Percentiles rank a stretch among this genome's conserved stretches.
phyloP scores from a whole-genome alignment of 2,888 invertebrate species.

The Stenurella melanura region DNA sequence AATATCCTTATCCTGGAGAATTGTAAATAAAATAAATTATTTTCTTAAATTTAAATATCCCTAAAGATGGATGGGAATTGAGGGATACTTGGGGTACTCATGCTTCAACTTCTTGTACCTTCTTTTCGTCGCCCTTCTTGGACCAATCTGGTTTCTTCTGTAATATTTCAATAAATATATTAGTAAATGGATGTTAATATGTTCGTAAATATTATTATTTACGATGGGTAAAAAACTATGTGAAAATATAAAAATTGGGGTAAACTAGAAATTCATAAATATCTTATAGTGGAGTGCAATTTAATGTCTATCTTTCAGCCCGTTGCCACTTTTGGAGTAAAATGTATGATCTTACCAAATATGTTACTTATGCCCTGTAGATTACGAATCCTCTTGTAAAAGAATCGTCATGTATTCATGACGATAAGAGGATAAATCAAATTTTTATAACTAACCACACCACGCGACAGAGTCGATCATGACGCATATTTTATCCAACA shows the following conservation, averaged over 20 bases:
- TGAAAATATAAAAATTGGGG: slow-evolving; percentile 2
- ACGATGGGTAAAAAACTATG: slow-evolving; percentile 17
- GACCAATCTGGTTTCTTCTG: slow-evolving; percentile 98
- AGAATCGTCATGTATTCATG: too few species aligned
- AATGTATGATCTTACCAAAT: too few species aligned
- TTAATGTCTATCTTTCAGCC: too few species aligned
- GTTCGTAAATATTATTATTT: slow-evolving; percentile 7
- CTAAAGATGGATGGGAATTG: slow-evolving; percentile 38
- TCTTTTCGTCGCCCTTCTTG: slow-evolving; percentile 90
- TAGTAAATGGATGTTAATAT: background rate
- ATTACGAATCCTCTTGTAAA: too few species aligned
- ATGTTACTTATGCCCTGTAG: too few species aligned
- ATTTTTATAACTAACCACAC: too few species aligned
- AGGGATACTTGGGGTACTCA: slow-evolving; percentile 72
- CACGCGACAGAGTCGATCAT: too few species aligned
- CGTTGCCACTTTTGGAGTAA: too few species aligned
- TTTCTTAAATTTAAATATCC: slow-evolving; percentile 42
- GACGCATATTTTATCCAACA: too few species aligned
- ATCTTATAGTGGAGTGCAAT: too few species aligned
- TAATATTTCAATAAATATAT: slow-evolving; percentile 70
- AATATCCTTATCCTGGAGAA: slow-evolving; percentile 44
- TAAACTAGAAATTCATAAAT: slow-evolving; percentile 14
- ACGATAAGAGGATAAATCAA: too few species aligned
- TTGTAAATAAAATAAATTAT: slow-evolving; percentile 58
- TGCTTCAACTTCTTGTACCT: slow-evolving; percentile 92